A percentile compares a stretch with the other conserved stretches of the same genome.
Conservation (phyloP, 2,797 vertebrate genomes). For the Glossophaga mutica region DNA sequence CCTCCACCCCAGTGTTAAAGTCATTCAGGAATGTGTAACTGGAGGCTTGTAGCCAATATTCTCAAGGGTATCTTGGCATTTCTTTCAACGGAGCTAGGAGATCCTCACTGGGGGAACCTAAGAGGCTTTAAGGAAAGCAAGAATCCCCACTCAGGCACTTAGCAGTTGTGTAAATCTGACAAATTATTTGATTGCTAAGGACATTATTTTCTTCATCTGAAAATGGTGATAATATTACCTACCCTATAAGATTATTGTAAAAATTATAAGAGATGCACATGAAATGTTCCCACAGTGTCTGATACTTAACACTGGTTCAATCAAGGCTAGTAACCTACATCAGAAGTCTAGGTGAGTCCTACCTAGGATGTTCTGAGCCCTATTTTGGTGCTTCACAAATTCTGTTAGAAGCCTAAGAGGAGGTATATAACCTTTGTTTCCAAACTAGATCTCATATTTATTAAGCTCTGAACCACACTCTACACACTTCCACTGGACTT, state of each 20-base stretch:
- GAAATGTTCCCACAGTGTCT: neutral
- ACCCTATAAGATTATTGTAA: neutral
- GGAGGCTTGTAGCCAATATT: neutral
- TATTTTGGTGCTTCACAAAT: neutral
- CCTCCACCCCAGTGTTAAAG: neutral
- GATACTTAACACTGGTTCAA: neutral
- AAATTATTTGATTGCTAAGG: neutral
- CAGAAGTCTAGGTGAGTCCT: neutral
- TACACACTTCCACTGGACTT: neutral
- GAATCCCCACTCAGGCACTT: neutral
- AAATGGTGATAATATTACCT: neutral
- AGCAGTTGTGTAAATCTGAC: neutral
- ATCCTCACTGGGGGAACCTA: neutral
- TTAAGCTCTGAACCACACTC: neutral
- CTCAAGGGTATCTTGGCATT: neutral
- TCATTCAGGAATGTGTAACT: neutral
- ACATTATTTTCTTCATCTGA: conserved; percentile 23
- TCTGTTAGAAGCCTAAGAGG: neutral
- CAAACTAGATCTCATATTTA: neutral
- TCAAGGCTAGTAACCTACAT: neutral
- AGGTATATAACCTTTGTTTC: neutral
- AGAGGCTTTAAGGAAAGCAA: neutral
- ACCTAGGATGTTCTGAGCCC: neutral
- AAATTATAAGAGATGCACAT: neutral
- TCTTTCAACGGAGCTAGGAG: neutral